Base-by-base conservation (phyloP, 2,888 invertebrate species). In the Acrobasis repandana region DNA sequence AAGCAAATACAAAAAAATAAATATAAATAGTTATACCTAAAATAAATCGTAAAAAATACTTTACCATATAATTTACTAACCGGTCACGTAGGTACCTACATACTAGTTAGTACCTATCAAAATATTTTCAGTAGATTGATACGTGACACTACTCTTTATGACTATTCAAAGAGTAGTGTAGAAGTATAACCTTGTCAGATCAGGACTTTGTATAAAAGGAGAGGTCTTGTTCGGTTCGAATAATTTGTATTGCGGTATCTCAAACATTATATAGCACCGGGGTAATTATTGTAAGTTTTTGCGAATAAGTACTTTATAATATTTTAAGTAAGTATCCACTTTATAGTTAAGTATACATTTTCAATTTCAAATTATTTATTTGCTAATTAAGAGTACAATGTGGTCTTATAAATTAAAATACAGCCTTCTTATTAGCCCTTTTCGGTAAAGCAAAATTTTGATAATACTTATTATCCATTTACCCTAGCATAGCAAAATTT, bases 181-280 rank as follows among this genome's bases (percentile, higher is more conserved):
- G 43, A 49, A 11, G n/a, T 49, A 43, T 49, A 58, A 59, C 59
- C 59, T 59, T 59, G 59, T 33, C 46, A 36, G 38, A 14, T 20
- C 20, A 43, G 43, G 18, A 59, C 16, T 28, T 46, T 16, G 58
- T 59, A 59, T 59, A 59, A 52, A 59, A 59, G 58, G 52, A 59
- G 52, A 28, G 11, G 52, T 8, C 14, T 47, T 33, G 48, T 58
- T 28, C 43, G 43, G 14, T n/a, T 43, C n/a, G 43, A 43, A 43
- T 43, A 43, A 10, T 43, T 14, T 14, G 43, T 43, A 43, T 43
- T 14, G 43, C 43, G n/a, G n/a, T n/a, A 43, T 43, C 43, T 43
- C 43, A 43, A 14, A 43, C 43, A 14, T 15, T 9, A 28, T 28
- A 28, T 28, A 28, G 28, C 28, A 28, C 6, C 28, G 28, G 28